phyloP scores from a whole-genome alignment of 2,888 invertebrate species.

The Drosophila mettleri region DNA sequence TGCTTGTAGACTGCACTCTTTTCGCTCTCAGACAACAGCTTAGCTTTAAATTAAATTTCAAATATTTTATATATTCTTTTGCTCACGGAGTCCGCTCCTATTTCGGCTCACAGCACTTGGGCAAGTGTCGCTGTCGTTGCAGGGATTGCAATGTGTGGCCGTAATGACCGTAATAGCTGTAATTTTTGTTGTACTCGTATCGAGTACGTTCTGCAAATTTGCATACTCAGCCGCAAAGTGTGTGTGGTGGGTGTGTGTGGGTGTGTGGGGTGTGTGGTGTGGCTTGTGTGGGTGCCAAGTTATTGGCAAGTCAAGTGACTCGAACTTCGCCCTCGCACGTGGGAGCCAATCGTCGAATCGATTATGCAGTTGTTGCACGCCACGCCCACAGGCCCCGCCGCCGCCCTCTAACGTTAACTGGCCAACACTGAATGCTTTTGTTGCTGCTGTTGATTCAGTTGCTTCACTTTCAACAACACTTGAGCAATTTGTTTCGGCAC shows the following conservation, averaged over 20 bases:
- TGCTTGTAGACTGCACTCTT: neutral
- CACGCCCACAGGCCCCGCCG: conserved; percentile 64
- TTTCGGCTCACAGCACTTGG: conserved; percentile 51
- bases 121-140: conserved; percentile 56
- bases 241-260: conserved; percentile 16
- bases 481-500: conserved; percentile 66
- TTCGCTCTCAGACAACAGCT: too few species aligned
- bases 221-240: conserved; percentile 43
- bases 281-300: conserved; percentile 52
- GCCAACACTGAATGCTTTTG: conserved; percentile 54
- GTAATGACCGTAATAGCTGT: conserved; percentile 49
- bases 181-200: conserved; percentile 42
- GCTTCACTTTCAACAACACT: conserved; percentile 71
- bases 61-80: too few species aligned
- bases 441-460: conserved; percentile 62
- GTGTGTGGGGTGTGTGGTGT: conserved; percentile 29
- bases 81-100: conserved; percentile 35
- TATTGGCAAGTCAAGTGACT: conserved; percentile 61
- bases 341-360: conserved; percentile 56
- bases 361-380: conserved; percentile 59
- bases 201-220: conserved; percentile 42
- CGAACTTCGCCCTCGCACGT: conserved; percentile 17
- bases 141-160: conserved; percentile 38
- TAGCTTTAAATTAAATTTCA: neutral
- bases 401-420: conserved; percentile 59